phyloP scores from a whole-genome alignment of 2,797 vertebrate species.

The Taeniopygia guttata region DNA sequence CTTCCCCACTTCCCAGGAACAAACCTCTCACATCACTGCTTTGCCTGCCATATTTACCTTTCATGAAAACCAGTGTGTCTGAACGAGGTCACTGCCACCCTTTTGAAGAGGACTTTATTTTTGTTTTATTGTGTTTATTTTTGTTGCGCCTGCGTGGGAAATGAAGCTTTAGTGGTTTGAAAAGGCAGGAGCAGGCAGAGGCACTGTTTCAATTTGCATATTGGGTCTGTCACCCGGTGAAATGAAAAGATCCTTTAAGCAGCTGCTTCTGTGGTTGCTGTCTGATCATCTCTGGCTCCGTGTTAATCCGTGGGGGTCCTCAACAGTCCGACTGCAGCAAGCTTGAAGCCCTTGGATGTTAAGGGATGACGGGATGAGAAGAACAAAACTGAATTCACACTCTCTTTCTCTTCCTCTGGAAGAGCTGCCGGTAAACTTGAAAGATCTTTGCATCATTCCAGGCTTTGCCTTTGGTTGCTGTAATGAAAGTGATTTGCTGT shows the following conservation, averaged over 20 bases:
- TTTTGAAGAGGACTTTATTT: conserved; percentile 16
- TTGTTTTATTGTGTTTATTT: background rate
- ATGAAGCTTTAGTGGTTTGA: background rate
- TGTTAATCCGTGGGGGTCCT: background rate
- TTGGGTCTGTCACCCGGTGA: background rate
- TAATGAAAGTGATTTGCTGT: conserved; percentile 14
- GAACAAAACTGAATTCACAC: background rate
- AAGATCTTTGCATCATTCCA: background rate
- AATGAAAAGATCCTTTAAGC: conserved; percentile 22
- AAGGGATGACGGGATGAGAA: background rate
- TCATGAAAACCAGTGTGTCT: background rate
- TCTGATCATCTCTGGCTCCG: background rate
- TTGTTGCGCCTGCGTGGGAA: background rate
- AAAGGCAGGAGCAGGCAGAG: background rate
- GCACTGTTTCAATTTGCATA: background rate
- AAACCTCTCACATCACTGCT: conserved; percentile 38
- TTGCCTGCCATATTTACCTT: conserved; percentile 19
- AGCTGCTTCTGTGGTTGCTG: background rate
- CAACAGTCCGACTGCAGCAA: background rate
- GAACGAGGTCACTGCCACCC: background rate
- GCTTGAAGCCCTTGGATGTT: background rate
- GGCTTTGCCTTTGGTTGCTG: background rate
- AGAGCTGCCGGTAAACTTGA: background rate
- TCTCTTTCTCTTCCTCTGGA: background rate
- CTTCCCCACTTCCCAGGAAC: conserved; percentile 57